Base-by-base conservation (phyloP, 2,797 vertebrate genomes). In the Naso thynnoides region DNA sequence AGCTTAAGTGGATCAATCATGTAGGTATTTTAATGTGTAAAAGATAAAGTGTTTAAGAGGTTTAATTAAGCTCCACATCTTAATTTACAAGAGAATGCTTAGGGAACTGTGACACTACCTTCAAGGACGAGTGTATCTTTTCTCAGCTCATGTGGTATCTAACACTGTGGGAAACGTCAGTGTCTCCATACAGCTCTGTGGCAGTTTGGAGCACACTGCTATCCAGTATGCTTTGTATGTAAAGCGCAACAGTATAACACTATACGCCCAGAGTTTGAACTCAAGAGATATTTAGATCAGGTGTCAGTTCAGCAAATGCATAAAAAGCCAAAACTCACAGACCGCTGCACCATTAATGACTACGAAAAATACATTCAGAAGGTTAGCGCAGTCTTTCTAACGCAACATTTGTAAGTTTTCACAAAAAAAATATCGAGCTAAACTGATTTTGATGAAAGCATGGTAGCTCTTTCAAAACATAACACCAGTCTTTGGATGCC, bases 141-240 rank as follows among this genome's bases (percentile, higher is more conserved):
- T 78, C 79, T 79, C 66, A 6, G 79, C 72, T 75, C 52, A 52
- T 64, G 21, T 42, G 56, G 61, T 36, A 63, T 76, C 65, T 24
- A 75, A 59, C 53, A 65, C 62, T 15, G 68, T 78, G 83, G 81
- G 88, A 90, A 90, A 87, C 83, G 85, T 92, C 87, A 84, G 76
- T 64, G 84, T 90, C 85, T 88, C 62, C 78, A 79, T 64, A 84
- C 88, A 76, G 76, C 86, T 87, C 83, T 49, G 80, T 44, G 77
- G 88, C 92, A 91, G 89, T 84, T 90, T 91, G 84, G 64, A 52
- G 69, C 48, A 63, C 64, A 68, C 56, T 55, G 11, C 66, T 52
- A 69, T 57, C 55, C 64, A 73, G 79, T 66, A 79, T 70, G 24
- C 66, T 76, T 69, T 70, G 69, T 62, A 77, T 73, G 66, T 78